These are phyloP conservation scores for Mystacides longicornis DNA, from an alignment of 2,888 invertebrate genomes.

Conservation along the genomic window DNA sequence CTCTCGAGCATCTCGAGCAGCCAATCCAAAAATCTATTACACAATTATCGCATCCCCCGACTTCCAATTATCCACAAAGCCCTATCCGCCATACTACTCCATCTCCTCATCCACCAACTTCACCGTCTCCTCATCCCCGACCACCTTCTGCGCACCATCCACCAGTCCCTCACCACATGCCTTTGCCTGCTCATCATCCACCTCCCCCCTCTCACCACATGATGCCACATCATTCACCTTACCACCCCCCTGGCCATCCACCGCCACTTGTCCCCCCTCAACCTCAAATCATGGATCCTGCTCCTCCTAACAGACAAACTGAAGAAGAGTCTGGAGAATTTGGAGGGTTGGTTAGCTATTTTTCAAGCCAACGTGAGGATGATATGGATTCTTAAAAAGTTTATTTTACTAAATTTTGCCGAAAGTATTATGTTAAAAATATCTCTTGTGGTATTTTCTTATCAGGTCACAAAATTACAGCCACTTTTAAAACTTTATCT, in stretches of 20 bases:
- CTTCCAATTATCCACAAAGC: constrained; percentile 28
- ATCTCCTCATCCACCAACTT: constrained; percentile 25
- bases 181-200: constrained; percentile 22
- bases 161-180: constrained; percentile 19
- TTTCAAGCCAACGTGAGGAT: constrained; percentile 83
- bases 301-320: constrained; percentile 23
- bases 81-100: constrained; percentile 35
- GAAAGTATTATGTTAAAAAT: too few relatives aligned
- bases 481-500: too few relatives aligned
- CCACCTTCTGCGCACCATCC: constrained; percentile 8
- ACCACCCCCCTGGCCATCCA: constrained; percentile 22
- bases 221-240: constrained; percentile 34
- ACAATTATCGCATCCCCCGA: constrained; percentile 24
- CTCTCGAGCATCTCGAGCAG: constrained; percentile 27
- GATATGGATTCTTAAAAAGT: constrained; percentile 71
- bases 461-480: too few relatives aligned
- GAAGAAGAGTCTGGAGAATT: constrained; percentile 67
- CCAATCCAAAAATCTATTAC: constrained; percentile 25
- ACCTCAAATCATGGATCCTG: constrained; percentile 20
- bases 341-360: constrained; percentile 86
- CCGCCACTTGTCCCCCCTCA: constrained; percentile 24
- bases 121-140: constrained; percentile 9
- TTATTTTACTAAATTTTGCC: too few relatives aligned
- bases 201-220: constrained; percentile 15
- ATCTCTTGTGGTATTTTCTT: too few relatives aligned